A percentile compares a stretch with the other conserved stretches of the same genome.
These are phyloP conservation scores for Miniopterus natalensis DNA, from an alignment of 2,113 vertebrate species.

Conservation along the genomic window DNA sequence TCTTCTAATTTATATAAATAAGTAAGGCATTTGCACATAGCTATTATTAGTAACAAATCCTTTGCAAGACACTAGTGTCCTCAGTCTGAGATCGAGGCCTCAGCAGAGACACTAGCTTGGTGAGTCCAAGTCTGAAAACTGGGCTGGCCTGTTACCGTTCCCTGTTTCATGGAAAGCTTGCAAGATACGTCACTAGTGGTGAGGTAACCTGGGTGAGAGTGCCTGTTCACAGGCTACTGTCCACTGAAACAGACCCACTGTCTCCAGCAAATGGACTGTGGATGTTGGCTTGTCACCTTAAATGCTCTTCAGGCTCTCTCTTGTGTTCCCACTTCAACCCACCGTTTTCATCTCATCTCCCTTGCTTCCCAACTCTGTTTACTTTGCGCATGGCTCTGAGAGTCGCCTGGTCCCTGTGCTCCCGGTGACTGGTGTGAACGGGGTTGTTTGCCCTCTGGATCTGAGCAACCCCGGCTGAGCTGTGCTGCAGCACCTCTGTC, in stretches of 20 bases:
- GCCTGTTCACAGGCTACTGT: background rate
- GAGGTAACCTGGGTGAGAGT: background rate
- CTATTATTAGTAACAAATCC: background rate
- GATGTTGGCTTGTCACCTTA: background rate
- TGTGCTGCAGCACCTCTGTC: background rate
- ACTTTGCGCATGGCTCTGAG: background rate
- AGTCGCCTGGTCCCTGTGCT: background rate
- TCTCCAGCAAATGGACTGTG: background rate
- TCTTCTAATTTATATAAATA: background rate
- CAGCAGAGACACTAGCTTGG: background rate
- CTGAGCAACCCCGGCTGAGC: background rate
- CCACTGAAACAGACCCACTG: background rate
- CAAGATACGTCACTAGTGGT: background rate
- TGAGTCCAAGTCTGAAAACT: background rate
- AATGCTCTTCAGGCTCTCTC: background rate
- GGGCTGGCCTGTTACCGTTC: background rate
- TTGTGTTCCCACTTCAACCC: background rate
- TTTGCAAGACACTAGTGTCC: background rate
- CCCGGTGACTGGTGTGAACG: accelerated
- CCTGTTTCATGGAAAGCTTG: background rate
- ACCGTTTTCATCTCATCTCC: background rate
- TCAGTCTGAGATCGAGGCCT: background rate
- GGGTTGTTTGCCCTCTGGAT: background rate
- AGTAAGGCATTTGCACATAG: background rate
- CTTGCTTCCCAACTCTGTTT: background rate